Evolutionary conservation across 2,888 invertebrate genomes (phyloP), one percentile per base, ranked within the genome.

Genomic region (Rhopalosiphum nymphaeae): DNA sequence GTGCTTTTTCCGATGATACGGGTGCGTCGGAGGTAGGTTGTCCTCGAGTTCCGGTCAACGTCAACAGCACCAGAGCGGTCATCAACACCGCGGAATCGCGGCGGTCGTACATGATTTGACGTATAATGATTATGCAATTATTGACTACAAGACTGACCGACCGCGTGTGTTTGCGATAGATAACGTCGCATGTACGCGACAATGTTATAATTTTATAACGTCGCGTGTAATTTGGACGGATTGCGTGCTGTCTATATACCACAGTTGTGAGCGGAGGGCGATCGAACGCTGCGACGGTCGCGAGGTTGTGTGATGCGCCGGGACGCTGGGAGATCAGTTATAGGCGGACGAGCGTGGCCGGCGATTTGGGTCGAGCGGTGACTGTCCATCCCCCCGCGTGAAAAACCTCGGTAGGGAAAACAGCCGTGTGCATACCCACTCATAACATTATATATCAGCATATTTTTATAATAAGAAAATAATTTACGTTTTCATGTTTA

Each of bases 311-410:
- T 86, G 94, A 49, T n/a, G 94, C 78, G 42, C 29, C 86, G 61
- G 90, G 86, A 90, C 49, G 89, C 46, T 36, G 94, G 21, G 94
- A 56, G 90, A 86, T 90, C 94, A 90, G 94, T 94, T 94, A 94
- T 94, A 94, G 90, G 94, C 57, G 88, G 26, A 13, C 92, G 78
- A 78, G 53, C 85, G 84, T 7, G 29, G 26, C 29, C 91, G 53
- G 56, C 84, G 89, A 84, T 93, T 57, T 36, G 93, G 93, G 93
- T 89, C 93, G 89, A 49, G 56, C 21, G n/a, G 11, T 9, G 16
- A 61, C 3, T 9, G 86, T 67, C 61, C 92, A 49, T 92, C 87
- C 92, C 67, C 53, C 88, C 88, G 88, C 67, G 29, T 7, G 29
- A 61, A 44, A 89, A 57, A 11, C 21, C 25, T 3, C 49, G 49